Evolutionary conservation across 2,888 invertebrate species (phyloP).

Genomic region (Pyrrhosoma nymphula): DNA sequence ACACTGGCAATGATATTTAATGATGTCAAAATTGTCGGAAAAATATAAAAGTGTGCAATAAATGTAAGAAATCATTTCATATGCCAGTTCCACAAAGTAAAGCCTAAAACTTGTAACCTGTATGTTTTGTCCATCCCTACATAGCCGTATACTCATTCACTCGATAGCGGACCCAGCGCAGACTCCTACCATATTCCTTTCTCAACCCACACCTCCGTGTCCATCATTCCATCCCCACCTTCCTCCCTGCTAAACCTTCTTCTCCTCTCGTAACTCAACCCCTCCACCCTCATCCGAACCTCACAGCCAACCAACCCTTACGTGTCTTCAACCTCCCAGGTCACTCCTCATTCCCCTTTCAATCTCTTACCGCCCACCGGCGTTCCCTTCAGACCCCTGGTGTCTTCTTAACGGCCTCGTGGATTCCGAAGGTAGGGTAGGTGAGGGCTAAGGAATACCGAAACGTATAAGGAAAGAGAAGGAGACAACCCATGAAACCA

Average conservation of each 20-base stretch:
- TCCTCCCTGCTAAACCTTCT: neutral
- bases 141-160: too few species aligned
- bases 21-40: too few species aligned
- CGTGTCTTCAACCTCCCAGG: too few species aligned
- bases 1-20: too few species aligned
- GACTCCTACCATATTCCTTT: neutral
- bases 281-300: neutral
- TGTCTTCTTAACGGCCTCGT: constrained; percentile 1
- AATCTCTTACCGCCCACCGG: neutral
- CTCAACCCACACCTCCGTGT: neutral
- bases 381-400: neutral
- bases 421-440: neutral
- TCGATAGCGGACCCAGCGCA: too few species aligned
- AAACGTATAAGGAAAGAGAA: neutral
- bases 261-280: neutral
- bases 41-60: too few species aligned
- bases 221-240: neutral
- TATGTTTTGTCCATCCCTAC: too few species aligned
- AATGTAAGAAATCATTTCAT: too few species aligned
- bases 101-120: too few species aligned
- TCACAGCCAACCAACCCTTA: neutral
- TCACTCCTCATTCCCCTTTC: neutral
- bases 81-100: too few species aligned
- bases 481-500: neutral
- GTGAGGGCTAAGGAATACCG: neutral